Evolutionary conservation across 2,888 invertebrate genomes (phyloP).

Genomic region (Tachina grossa): DNA sequence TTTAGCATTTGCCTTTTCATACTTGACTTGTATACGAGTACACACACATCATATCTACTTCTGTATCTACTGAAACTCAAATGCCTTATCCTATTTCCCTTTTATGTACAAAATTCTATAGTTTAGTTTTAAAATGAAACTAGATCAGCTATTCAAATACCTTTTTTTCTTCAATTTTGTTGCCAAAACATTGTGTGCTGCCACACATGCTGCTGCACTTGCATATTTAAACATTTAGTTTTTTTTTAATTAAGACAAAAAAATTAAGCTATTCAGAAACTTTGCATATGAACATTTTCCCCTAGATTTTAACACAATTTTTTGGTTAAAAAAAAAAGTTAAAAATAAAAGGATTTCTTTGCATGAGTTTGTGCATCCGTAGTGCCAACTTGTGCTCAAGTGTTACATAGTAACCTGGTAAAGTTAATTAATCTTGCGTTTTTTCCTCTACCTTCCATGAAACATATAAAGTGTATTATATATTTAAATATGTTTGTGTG

Average conservation of each 20-base stretch:
- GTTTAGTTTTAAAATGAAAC: conserved; percentile 50
- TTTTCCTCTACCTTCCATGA: conserved; percentile 34
- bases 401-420: conserved; percentile 60
- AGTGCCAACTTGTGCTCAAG: conserved; percentile 46
- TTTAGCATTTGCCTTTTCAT: conserved; percentile 49
- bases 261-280: conserved; percentile 26
- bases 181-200: conserved; percentile 61
- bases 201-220: conserved; percentile 30
- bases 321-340: conserved; percentile 50
- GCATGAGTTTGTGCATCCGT: conserved; percentile 31
- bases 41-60: no score
- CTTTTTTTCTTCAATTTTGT: conserved; percentile 37
- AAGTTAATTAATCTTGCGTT: conserved; percentile 69
- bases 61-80: conserved; percentile 15
- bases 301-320: conserved; percentile 68
- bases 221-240: conserved; percentile 33
- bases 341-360: conserved; percentile 26
- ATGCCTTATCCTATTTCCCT: conserved; percentile 47
- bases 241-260: neutral
- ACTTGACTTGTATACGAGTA: conserved; percentile 47
- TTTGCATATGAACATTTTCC: conserved; percentile 51
- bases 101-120: conserved; percentile 31
- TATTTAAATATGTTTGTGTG: neutral
- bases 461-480: conserved; percentile 41
- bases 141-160: conserved; percentile 62